Evolutionary conservation across 2,113 vertebrate genomes (phyloP), one percentile per base, ranked within the genome.

Genomic region (Passerina amoena): DNA sequence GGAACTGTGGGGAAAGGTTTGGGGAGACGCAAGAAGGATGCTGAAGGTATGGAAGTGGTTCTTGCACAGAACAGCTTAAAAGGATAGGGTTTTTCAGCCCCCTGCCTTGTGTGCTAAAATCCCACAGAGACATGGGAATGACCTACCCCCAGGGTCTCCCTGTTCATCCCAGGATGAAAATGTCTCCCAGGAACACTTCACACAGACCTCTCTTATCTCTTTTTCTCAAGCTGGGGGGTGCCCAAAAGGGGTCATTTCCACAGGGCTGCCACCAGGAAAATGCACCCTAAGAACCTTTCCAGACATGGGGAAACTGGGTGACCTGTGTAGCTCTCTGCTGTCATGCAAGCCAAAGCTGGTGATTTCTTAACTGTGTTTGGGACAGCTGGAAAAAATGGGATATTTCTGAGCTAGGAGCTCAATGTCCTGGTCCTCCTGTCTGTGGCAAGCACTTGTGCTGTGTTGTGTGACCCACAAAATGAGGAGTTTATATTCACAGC

Each of bases 371-470:
- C 56, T 70, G 23, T 73, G 31, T 38, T 71, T 71, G 33, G 47
- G 60, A 73, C 6, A 57, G 38, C 33, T 83, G 50, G 75, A 15
- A 78, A 83, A 66, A 59, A n/a, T 1, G 6, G 17, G 38, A 2
- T 35, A 5, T 54, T 95, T 84, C 56, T 1, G 6, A 78, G 31
- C 18, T 8, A 40, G 23, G 42, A 73, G 14, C 28, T 25, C 47
- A 17, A 1, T 7, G 23, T 35, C 18, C 19, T 51, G 28, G 30
- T 66, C 20, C 6, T 85, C 6, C 54, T 86, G 77, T 37, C 45
- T n/a, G 25, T 19, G 11, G 44, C 5, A 21, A 35, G 28, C 0
- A 0, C 25, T 64, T 25, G 42, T 66, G 51, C 37, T 12, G 1
- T 14, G 9, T 20, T 2, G 2, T 24, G 19, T 57, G 25, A 45